Conservation (phyloP, 1,140 invertebrate genomes). For the Drosophila ficusphila region DNA sequence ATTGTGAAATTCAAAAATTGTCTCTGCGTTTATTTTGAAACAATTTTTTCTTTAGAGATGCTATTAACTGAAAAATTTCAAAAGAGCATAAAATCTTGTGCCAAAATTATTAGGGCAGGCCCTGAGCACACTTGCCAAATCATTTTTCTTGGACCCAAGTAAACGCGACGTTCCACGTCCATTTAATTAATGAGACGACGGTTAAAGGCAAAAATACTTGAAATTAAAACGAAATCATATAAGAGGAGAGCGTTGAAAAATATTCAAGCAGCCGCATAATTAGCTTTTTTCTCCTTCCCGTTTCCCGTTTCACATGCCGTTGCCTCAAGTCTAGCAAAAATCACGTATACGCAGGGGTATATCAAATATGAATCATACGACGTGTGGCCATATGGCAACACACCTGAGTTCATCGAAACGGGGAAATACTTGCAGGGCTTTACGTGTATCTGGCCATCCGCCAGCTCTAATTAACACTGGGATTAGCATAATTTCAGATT, state of each 20-base stretch:
- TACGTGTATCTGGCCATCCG: conserved; percentile 47
- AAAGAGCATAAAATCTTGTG: conserved; percentile 3
- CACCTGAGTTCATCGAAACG: conserved; percentile 28
- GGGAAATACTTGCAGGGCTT: background rate
- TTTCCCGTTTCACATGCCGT: conserved; percentile 18
- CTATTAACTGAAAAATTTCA: background rate
- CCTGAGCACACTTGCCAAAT: conserved; percentile 48
- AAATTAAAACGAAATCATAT: conserved; percentile 25
- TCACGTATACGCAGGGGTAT: conserved; percentile 59
- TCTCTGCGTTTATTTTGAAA: conserved; percentile 11
- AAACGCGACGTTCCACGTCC: conserved; percentile 46
- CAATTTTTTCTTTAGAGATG: background rate
- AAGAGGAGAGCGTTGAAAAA: conserved; percentile 47
- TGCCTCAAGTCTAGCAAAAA: conserved; percentile 28
- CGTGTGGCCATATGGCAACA: conserved; percentile 61
- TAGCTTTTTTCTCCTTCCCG: conserved; percentile 45
- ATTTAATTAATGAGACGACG: conserved; percentile 77
- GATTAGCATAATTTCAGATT: conserved; percentile 35
- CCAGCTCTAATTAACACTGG: conserved; percentile 58
- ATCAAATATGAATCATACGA: conserved; percentile 72
- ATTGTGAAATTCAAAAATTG: conserved; percentile 30
- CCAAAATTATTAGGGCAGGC: conserved; percentile 49
- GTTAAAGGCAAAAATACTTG: conserved; percentile 36
- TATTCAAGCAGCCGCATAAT: conserved; percentile 74
- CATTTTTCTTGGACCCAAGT: conserved; percentile 30